Percentiles rank a stretch among this genome's conserved stretches.
phyloP scores from a whole-genome alignment of 2,888 invertebrate species.

The Tipula helvola region DNA sequence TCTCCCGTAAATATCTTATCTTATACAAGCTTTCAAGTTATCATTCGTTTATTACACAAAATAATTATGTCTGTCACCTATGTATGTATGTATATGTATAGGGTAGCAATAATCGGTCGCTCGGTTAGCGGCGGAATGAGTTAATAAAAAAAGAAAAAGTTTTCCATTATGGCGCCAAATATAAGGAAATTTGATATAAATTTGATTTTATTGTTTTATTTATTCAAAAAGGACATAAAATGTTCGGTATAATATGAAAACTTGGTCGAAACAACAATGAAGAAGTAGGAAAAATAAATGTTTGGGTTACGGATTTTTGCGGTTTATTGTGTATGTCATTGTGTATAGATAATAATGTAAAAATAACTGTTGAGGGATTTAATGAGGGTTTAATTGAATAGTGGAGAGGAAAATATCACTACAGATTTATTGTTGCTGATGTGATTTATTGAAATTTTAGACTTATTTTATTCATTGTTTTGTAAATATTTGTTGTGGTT shows the following conservation, averaged over 20 bases:
- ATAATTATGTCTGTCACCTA: not conserved
- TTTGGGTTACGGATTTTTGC: not conserved
- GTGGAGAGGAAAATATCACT: not conserved
- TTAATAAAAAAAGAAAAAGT: not conserved
- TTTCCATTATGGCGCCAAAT: not conserved
- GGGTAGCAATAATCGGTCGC: not conserved
- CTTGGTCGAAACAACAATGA: not conserved
- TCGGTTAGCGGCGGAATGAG: not conserved
- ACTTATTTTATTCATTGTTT: not conserved
- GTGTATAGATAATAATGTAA: not conserved
- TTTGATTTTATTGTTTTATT: slow-evolving; percentile 4
- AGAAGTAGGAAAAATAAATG: not conserved
- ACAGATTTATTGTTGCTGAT: not conserved
- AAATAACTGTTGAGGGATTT: not conserved
- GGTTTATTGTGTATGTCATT: not conserved
- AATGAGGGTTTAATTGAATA: not conserved
- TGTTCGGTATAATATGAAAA: too few species aligned
- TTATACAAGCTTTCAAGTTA: not conserved
- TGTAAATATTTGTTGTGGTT: not conserved
- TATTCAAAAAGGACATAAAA: not conserved
- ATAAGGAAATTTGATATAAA: not conserved
- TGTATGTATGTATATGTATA: not conserved
- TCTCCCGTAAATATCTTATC: not conserved
- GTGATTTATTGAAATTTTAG: not conserved
- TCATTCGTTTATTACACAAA: not conserved